These are phyloP conservation scores for Mixornis gularis DNA, from an alignment of 2,113 vertebrate species.

Conservation along the genomic window DNA sequence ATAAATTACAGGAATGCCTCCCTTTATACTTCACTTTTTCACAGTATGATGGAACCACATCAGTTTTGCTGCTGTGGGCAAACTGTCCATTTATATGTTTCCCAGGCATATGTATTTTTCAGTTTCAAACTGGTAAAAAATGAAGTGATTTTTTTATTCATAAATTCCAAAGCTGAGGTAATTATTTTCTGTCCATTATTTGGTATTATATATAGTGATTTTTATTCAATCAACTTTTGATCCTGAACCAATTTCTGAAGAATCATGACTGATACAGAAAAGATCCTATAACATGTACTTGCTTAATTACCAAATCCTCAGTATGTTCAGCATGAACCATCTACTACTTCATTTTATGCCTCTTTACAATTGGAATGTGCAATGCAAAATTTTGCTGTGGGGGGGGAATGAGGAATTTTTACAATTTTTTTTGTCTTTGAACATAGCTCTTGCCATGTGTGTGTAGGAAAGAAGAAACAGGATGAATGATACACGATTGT, in stretches of 20 bases:
- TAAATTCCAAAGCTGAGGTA: neutral
- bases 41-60: neutral
- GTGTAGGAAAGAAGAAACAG: neutral
- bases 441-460: neutral
- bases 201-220: neutral
- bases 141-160: neutral
- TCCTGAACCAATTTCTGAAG: neutral
- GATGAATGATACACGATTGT: neutral
- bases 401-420: neutral
- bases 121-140: neutral
- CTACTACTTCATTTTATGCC: neutral
- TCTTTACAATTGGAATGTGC: neutral
- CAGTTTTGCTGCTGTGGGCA: neutral
- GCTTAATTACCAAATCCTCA: neutral
- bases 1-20: neutral
- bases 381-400: neutral
- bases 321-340: neutral
- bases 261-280: neutral
- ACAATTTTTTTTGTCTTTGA: neutral
- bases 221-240: neutral
- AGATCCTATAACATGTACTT: neutral
- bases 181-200: neutral
- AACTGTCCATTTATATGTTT: neutral
- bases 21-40: neutral
- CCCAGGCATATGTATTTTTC: neutral